Evolutionary conservation across 1,140 invertebrate species (phyloP), one percentile per base, ranked within the genome.

Genomic region (Babylonia areolata): DNA sequence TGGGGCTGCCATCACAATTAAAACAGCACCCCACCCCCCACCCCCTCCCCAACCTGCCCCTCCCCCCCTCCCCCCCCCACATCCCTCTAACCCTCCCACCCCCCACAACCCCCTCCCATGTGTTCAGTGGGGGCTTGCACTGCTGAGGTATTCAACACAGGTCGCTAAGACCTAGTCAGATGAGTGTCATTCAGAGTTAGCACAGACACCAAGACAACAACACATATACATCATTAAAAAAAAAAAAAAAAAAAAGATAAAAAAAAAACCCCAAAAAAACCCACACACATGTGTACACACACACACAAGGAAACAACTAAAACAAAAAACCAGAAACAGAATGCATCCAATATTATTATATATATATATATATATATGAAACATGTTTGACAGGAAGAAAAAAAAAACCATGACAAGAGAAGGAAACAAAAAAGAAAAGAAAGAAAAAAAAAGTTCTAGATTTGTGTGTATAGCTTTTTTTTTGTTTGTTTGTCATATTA

Each of bases 401-500:
- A 23, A 64, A 23, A 64, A 64, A 64, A 64, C 5, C 15, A 64
- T 23, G 28, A 64, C 20, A 28, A 64, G 28, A 64, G 5, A 64
- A 23, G 6, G 28, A 64, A 64, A 64, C 15, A 64, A 64, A 64
- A 64, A 64, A 64, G 28, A 64, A 64, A 64, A 64, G 23, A 12
- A 12, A 64, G 28, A 23, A 64, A n/a, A 64, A 23, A 64, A 64
- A 12, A 64, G 58, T 64, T 64, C 58, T n/a, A 64, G 58, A 23
- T 64, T 64, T 64, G 58, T 64, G 58, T 64, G 28, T n/a, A 64
- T 64, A 64, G 58, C 58, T 64, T 64, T 64, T 64, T 12, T 64
- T 51, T 51, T 51, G 6, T 51, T 51, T 11, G 46, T 51, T 20
- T 23, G 6, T 64, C 15, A 64, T 64, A n/a, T 64, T 64, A 64